Conservation (phyloP, 2,113 vertebrate species). For the Condylura cristata region DNA sequence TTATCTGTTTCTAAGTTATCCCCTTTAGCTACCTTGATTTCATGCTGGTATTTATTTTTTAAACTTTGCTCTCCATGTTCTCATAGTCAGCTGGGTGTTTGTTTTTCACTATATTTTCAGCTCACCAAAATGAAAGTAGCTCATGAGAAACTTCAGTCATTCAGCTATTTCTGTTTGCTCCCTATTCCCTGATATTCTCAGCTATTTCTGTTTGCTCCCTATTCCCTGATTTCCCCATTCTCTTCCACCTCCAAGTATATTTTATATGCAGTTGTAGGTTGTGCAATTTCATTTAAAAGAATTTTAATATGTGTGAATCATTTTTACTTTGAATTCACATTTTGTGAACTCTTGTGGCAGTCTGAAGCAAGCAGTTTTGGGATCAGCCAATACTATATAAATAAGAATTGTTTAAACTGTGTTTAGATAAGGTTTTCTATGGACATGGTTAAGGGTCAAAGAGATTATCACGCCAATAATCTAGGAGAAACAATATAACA, state of each 20-base stretch:
- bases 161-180: neutral
- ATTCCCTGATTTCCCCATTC: conserved; percentile 8
- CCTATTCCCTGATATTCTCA: neutral
- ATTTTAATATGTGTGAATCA: conserved; percentile 33
- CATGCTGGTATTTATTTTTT: neutral
- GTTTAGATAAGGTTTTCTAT: neutral
- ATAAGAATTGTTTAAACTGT: neutral
- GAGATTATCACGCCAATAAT: conserved; percentile 7
- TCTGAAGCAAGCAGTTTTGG: neutral
- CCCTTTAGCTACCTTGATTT: conserved; percentile 21
- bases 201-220: neutral
- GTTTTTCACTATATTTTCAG: conserved; percentile 14
- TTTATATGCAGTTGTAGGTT: neutral
- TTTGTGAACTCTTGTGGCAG: neutral
- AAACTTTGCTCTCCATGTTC: neutral
- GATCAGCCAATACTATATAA: neutral
- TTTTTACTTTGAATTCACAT: conserved; percentile 7
- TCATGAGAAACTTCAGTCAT: conserved; percentile 26
- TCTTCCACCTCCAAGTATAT: neutral
- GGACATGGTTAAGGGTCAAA: neutral
- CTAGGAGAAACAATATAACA: neutral
- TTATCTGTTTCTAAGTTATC: conserved; percentile 10
- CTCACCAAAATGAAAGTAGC: conserved; percentile 21
- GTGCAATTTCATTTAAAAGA: neutral
- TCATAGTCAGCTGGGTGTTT: neutral